A percentile compares a stretch with the other conserved stretches of the same genome.
These are phyloP conservation scores for Prunella fulvescens DNA, from an alignment of 2,113 vertebrate genomes.

Conservation along the genomic window DNA sequence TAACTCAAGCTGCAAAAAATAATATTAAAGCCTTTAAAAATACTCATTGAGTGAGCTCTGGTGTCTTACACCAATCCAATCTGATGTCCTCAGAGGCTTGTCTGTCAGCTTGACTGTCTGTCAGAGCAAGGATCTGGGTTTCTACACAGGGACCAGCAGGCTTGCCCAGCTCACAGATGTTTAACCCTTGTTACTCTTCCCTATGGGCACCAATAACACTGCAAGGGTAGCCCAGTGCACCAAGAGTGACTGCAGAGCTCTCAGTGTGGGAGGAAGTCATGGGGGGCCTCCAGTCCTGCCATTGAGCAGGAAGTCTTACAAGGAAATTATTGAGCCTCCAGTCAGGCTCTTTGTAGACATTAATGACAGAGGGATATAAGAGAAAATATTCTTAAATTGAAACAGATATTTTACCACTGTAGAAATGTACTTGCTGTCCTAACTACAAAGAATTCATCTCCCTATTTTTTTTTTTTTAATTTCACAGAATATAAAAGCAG, in stretches of 20 bases:
- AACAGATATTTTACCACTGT: not conserved
- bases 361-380: not conserved
- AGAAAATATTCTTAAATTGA: not conserved
- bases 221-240: not conserved
- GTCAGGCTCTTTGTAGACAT: not conserved
- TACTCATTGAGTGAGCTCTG: not conserved
- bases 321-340: not conserved
- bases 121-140: not conserved
- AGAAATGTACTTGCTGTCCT: not conserved
- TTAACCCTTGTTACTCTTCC: not conserved
- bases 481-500: not conserved
- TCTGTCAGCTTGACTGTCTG: not conserved
- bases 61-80: not conserved
- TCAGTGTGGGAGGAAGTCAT: rapidly evolving
- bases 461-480: not conserved
- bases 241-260: not conserved
- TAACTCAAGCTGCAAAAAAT: not conserved
- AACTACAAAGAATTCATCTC: not conserved
- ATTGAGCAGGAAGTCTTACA: rapidly evolving
- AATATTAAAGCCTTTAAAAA: not conserved
- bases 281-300: not conserved
- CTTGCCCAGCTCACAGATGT: not conserved
- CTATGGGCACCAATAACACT: not conserved
- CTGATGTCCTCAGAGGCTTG: no score
- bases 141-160: not conserved